These are phyloP conservation scores for Drosophila melanica DNA, from an alignment of 1,140 invertebrate species.

Conservation along the genomic window DNA sequence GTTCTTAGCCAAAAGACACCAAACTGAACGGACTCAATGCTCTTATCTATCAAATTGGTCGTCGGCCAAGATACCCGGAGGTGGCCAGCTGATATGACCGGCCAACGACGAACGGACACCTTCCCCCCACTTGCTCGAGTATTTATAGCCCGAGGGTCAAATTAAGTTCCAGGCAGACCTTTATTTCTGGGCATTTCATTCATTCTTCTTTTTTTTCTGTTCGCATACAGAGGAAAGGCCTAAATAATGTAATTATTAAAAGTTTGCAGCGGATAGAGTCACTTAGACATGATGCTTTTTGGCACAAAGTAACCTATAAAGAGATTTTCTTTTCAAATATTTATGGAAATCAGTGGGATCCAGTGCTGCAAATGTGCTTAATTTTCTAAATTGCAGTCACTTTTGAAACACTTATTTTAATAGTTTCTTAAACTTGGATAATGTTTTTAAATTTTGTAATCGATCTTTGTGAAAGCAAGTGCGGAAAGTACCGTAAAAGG, in stretches of 20 bases:
- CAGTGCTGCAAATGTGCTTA: not conserved
- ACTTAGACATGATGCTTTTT: conserved; percentile 4
- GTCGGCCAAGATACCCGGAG: conserved; percentile 49
- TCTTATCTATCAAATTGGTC: conserved; percentile 79
- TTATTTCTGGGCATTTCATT: conserved; percentile 36
- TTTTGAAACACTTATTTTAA: too few species aligned
- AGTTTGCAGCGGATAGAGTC: conserved; percentile 6
- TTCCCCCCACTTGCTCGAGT: conserved; percentile 51
- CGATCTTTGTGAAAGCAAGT: too few species aligned
- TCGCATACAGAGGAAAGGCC: conserved; percentile 34
- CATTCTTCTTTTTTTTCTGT: conserved; percentile 36
- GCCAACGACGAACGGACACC: not conserved
- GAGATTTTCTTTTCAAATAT: not conserved
- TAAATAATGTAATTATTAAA: conserved; percentile 70
- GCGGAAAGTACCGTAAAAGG: too few species aligned
- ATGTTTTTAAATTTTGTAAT: too few species aligned
- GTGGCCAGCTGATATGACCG: conserved; percentile 16
- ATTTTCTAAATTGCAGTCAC: too few species aligned
- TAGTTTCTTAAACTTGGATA: too few species aligned
- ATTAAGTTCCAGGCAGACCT: conserved; percentile 57
- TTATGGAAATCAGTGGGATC: not conserved
- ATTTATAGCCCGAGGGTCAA: conserved; percentile 77
- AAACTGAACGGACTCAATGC: conserved; percentile 39
- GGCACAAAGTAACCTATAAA: not conserved
- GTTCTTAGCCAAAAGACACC: conserved; percentile 27